Evolutionary conservation across 2,113 vertebrate genomes (phyloP), one percentile per base, ranked within the genome.

Genomic region (Pluvialis apricaria): DNA sequence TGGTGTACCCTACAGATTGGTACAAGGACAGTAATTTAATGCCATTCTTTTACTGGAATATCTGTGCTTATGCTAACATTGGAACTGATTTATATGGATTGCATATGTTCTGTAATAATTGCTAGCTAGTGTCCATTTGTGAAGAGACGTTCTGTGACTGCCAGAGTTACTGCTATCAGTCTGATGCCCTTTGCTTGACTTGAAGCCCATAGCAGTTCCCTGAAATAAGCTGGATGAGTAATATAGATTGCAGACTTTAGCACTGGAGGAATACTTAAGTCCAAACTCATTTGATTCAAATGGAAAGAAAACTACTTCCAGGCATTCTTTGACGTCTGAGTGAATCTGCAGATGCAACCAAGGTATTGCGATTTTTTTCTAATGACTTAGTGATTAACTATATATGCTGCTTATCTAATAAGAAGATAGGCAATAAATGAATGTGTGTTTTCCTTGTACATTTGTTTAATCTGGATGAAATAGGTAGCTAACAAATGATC

Each of bases 261-360:
- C 51, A 55, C 72, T 88, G 22, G 49, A 92, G 76, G 76, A 95
- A 77, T 88, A 70, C 75, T 81, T 82, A 78, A 94, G 82, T 95
- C 78, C 34, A 42, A 52, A 70, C 18, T 86, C 57, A 84, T 91
- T 96, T 90, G 65, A 96, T 86, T 95, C 81, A 96, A 95, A 85
- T 79, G 58, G 72, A 82, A 91, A 77, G 64, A 86, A 91, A 96
- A 85, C 72, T 82, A 16, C 82, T 97, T 96, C 80, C 55, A 94
- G 94, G 65, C 45, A 69, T 80, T 95, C 82, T 72, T 68, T 96
- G 45, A 94, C 85, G 86, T 96, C 31, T 78, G 15, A 94, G 36
- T 76, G 65, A 90, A 93, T 94, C 73, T 94, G 45, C 51, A 86
- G 89, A 80, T 40, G 36, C 28, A 79, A 44, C 36, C 12, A 66